Evolutionary conservation across 1,140 invertebrate genomes (phyloP), one percentile per base, ranked within the genome.

Genomic region (Drosophila cardini): DNA sequence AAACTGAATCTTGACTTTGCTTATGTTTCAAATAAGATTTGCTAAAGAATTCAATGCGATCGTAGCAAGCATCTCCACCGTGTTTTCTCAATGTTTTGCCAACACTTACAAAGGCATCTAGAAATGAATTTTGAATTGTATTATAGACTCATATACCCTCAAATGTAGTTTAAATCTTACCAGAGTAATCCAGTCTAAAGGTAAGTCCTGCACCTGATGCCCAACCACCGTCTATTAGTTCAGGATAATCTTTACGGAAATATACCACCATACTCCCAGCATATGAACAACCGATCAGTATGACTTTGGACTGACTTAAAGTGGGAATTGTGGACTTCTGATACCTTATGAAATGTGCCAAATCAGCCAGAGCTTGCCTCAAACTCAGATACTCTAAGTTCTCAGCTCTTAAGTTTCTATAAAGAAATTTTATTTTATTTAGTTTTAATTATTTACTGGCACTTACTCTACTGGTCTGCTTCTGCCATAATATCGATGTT

Each of bases 401-500:
- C 34, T 94, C 92, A 4, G 92, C 86, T 34, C 91, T 92, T 48
- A 93, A 85, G 76, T 94, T 92, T 36, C 94, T 95, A 69, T 56
- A 86, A 6, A 18, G 18, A n/a, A 16, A 57, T 34, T 1, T 13
- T 21, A 9, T 15, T 40, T 58, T 36, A 10, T 26, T 9, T 8
- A 13, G 2, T 9, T 7, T 32, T 32, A 45, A 4, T 8, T 40
- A 46, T 45, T 38, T 3, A 87, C 0, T 18, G 11, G 4, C 93
- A 94, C 93, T 89, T 18, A 81, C 72, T 32, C 60, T 13, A 94
- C 94, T 1, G 96, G 96, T 72, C 93, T 93, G 91, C 96, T 97
- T 83, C 95, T 91, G 15, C 96, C 96, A 91, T 97, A 97, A 91
- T 94, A 97, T 73, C 96, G 94, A 92, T 97, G 96, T 91, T 97